Evolutionary conservation across 2,888 invertebrate species (phyloP).

Genomic region (Periphyllus acericola): DNA sequence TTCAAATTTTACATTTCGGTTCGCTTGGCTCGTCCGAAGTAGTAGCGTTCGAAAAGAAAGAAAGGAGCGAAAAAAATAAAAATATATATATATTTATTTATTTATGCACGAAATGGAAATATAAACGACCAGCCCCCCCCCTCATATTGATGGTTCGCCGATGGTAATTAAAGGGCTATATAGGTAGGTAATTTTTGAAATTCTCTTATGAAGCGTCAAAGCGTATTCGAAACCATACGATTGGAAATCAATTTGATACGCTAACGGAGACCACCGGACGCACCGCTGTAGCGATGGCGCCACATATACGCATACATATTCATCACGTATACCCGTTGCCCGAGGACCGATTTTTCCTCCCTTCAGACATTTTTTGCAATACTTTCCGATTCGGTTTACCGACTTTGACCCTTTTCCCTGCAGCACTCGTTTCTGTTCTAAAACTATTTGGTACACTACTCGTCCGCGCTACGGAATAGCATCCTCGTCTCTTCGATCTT

Average conservation of each 20-base stretch:
- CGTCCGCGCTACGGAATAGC: neutral
- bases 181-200: neutral
- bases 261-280: constrained; percentile 20
- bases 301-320: constrained; percentile 46
- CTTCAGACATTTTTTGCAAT: constrained; percentile 11
- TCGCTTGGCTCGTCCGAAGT: too few species aligned
- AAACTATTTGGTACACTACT: constrained; percentile 30
- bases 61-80: too few species aligned
- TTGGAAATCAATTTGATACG: constrained; percentile 44
- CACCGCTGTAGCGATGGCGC: constrained; percentile 34
- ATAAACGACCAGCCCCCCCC: neutral
- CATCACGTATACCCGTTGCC: constrained; percentile 3
- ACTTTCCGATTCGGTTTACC: constrained; percentile 45
- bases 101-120: neutral
- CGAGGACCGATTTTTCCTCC: neutral
- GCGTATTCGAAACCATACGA: constrained; percentile 3
- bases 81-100: too few species aligned
- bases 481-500: neutral
- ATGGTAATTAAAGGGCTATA: neutral
- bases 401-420: constrained; percentile 30
- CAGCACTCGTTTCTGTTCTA: neutral
- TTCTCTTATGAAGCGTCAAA: neutral
- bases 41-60: too few species aligned
- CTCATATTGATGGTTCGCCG: neutral
- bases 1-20: neutral